Evolutionary conservation across 2,888 invertebrate genomes (phyloP), one percentile per base, ranked within the genome.

Genomic region (Caenorhabditis sp.): DNA sequence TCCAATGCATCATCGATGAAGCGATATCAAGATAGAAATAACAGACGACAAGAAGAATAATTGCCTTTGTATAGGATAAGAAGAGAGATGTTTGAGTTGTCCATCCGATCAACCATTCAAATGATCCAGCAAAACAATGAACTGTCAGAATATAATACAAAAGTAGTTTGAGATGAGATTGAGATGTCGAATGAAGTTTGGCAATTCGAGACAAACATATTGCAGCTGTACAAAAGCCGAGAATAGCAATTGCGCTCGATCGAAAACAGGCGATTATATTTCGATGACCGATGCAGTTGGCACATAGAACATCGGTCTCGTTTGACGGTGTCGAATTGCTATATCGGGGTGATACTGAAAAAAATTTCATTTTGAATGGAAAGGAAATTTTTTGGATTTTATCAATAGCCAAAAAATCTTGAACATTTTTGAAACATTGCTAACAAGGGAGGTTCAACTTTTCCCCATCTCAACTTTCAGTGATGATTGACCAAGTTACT

Each of bases 21-120:
- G 81, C 82, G 23, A 82, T 73, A 63, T 82, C 81, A n/a, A 82
- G 63, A 62, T 82, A 82, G 65, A 81, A 79, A 54, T 82, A 82
- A 65, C 82, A 82, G 54, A 82, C 74, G 65, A 82, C 74, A 5
- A 82, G 71, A 21, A 82, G 72, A 19, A 70, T 74, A 1, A 82
- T 65, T 12, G 82, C 79, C 53, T 81, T 81, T n/a, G 76, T 76
- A 62, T 79, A 82, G 31, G 78, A 73, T 27, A 79, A 75, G 49
- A 79, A 75, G 6, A 82, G 66, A 0, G 76, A 53, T 21, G 79
- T 59, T 64, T 78, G 78, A 1, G 78, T 78, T 19, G 68, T 79
- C 81, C 81, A 82, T 60, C 82, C 82, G 61, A 81, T 76, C n/a
- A 81, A 69, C 81, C 81, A 82, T 70, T 82, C 82, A 66, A 82